Base-by-base conservation (phyloP, 2,113 vertebrate genomes). In the Beaufortia kweichowensis region DNA sequence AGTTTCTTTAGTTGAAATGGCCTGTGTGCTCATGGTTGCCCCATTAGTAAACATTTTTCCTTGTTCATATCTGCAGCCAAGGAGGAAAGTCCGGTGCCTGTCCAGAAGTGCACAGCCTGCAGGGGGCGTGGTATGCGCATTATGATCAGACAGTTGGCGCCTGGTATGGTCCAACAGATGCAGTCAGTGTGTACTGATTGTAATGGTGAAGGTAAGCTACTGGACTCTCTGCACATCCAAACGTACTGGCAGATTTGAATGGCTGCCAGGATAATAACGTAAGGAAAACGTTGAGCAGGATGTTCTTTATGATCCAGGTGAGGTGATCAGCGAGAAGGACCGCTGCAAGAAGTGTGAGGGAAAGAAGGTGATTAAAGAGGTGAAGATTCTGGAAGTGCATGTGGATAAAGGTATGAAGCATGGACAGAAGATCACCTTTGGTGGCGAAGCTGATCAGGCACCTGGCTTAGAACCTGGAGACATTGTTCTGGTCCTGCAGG, bases 351-450 rank as follows among this genome's bases (percentile, higher is more conserved):
- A 98, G 90, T 99, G 98, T 81, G 98, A 98, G 90, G 98, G 98
- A 62, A 98, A 97, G 87, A 99, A 99, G 83, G 97, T 99, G 83
- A 92, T 95, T 65, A 99, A 99, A 91, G 98, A 99, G 88, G 96
- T 97, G 4, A 99, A 99, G 89, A 97, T 99, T 83, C 93, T 99
- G 85, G 98, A 99, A 90, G 98, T 99, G 81, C 97, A 99, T 17
- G 95, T 99, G 87, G 98, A 99, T 89, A 99, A 99, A 91, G 98
- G 98, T 85, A 99, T 99, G 98, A 98, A 90, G 85, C 97, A 99
- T 50, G 98, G 96, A 15, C 98, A 99, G 76, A 96, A 96, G 88
- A 99, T 99, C 88, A 98, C 95, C 11, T 99, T 99, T 79, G 93
- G 94, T 60, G 98, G 98, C 71, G 98, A 99, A 89, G 98, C 96